Conservation (phyloP, 2,888 invertebrate species). For the Cactoblastis cactorum region DNA sequence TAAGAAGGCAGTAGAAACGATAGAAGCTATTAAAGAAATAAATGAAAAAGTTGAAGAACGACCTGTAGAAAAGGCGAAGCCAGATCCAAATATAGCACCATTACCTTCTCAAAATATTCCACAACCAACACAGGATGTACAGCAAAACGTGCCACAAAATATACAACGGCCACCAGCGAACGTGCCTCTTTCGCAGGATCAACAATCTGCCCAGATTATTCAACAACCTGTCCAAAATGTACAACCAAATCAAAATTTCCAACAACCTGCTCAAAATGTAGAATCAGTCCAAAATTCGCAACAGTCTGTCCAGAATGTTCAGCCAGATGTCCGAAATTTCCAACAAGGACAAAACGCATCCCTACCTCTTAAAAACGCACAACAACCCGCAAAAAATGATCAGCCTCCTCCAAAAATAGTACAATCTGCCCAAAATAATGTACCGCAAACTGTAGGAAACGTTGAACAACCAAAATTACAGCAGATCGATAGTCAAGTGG, state of each 20-base stretch:
- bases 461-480: neutral
- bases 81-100: neutral
- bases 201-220: too few relatives aligned
- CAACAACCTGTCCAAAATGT: neutral
- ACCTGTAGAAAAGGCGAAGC: neutral
- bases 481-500: neutral
- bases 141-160: too few relatives aligned
- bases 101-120: neutral
- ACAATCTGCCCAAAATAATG: neutral
- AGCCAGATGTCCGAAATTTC: conserved; percentile 2
- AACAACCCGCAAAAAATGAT: conserved; percentile 6
- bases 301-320: neutral
- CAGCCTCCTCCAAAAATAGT: neutral
- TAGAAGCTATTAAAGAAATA: conserved; percentile 67
- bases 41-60: conserved; percentile 35
- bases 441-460: neutral
- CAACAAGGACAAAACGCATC: conserved; percentile 3
- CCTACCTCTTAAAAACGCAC: neutral
- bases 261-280: conserved; percentile 6
- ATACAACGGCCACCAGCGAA: too few relatives aligned
- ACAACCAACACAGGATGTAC: conserved; percentile 5
- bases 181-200: too few relatives aligned
- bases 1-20: conserved; percentile 64
- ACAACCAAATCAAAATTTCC: conserved; percentile 8
- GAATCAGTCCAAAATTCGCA: conserved; percentile 2